Conservation (phyloP, 2,888 invertebrate species). For the Sinohyriopsis cumingii region DNA sequence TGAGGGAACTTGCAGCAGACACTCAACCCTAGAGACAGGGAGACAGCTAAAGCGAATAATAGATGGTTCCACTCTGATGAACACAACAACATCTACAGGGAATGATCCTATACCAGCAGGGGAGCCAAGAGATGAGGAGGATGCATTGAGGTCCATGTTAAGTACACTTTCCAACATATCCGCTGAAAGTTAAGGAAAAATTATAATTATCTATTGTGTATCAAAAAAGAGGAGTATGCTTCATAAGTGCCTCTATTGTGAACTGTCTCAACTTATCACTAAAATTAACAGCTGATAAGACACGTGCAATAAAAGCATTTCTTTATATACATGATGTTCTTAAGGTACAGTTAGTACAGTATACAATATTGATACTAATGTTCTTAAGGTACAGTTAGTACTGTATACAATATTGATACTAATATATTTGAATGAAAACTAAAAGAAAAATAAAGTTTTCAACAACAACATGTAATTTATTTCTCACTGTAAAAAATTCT, state of each 20-base stretch:
- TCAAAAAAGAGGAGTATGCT: background rate
- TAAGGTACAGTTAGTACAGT: no score
- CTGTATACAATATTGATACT: no score
- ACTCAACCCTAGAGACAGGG: slow-evolving; percentile 95
- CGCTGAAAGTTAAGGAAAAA: slow-evolving; percentile 21
- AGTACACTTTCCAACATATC: slow-evolving; percentile 52
- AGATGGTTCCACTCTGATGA: slow-evolving; percentile 98
- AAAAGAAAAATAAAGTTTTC: no score
- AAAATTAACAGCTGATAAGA: background rate
- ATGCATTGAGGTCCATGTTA: slow-evolving; percentile 60
- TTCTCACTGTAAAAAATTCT: no score
- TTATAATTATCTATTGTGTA: background rate
- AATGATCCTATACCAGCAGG: slow-evolving; percentile 77
- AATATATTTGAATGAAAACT: no score
- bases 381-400: no score
- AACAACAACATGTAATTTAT: no score
- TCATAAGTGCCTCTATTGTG: background rate
- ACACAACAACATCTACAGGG: slow-evolving; percentile 98
- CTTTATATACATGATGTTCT: no score
- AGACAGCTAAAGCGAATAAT: slow-evolving; percentile 96
- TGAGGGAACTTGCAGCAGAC: slow-evolving; percentile 95
- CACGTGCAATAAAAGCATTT: no score
- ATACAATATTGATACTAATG: no score
- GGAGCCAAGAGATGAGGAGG: slow-evolving; percentile 55
- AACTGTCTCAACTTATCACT: background rate